Evolutionary conservation across 1,140 invertebrate species (phyloP), one percentile per base, ranked within the genome.

Genomic region (Homarus americanus): DNA sequence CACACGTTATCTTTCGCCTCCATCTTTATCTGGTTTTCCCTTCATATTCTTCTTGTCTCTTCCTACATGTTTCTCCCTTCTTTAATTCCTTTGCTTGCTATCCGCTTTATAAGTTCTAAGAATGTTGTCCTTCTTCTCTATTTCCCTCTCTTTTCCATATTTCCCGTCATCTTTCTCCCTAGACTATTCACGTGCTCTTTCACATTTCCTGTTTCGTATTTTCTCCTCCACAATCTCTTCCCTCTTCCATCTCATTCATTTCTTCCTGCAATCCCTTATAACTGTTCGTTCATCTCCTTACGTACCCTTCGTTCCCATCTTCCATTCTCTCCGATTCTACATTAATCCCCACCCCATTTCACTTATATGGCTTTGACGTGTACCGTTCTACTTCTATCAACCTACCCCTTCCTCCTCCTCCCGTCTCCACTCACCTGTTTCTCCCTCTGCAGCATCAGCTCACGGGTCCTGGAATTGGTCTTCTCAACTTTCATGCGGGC

Each of bases 401-500:
- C 58, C 75, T 41, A 4, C 38, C 20, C 41, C 36, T 40, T 41
- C 20, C 36, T 78, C 38, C 38, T 41, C 5, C 38, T 24, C 15
- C 24, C 38, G 15, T 28, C 38, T 1, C 2, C 41, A 32, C 24
- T 15, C 76, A 32, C 38, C 76, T 49, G 40, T 49, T 79, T 79
- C 76, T 44, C 76, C 38, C 38, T 20, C 41, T 49, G 38, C 73
- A 40, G 2, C 73, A 44, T 40, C 73, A 76, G 28, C 63, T 69
- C 63, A 0, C 63, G n/a, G 63, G n/a, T 24, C 24, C 63, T 69
- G 17, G 63, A 28, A 32, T 69, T 69, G n/a, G 63, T 83, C 63
- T 80, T 76, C 58, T 92, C 91, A 2, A 90, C 79, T 49, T 92
- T 92, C 75, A 92, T 69, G 24, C 91, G 82, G 9, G 76, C 41